Evolutionary conservation across 2,888 invertebrate genomes (phyloP).

Genomic region (Scaptomyza reducta): DNA sequence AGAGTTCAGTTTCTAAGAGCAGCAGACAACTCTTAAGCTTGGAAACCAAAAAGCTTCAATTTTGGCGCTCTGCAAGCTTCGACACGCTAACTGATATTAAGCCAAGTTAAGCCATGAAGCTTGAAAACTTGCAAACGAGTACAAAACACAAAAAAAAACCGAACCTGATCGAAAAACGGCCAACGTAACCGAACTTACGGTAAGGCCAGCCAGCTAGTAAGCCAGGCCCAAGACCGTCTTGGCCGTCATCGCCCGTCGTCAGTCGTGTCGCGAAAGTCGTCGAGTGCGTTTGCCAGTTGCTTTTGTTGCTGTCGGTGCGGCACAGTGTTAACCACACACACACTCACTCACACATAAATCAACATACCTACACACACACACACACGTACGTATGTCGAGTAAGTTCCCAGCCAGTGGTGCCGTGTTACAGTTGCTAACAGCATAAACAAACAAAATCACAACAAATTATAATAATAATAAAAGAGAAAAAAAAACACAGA

Average conservation of each 20-base stretch:
- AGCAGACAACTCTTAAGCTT: constrained; percentile 29
- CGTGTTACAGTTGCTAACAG: constrained; percentile 54
- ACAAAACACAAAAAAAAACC: constrained; percentile 37
- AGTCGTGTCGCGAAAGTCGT: constrained; percentile 85
- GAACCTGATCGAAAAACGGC: constrained; percentile 51
- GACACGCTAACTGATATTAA: constrained; percentile 65
- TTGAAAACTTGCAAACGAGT: constrained; percentile 42
- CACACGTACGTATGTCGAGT: constrained; percentile 22
- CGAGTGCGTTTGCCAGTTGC: constrained; percentile 82
- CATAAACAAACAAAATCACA: constrained; percentile 53
- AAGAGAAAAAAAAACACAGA: constrained; percentile 31
- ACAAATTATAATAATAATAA: constrained; percentile 17
- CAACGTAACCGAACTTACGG: constrained; percentile 81
- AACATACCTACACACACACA: constrained; percentile 16
- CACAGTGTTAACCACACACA: constrained; percentile 38
- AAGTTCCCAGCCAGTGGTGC: constrained; percentile 36
- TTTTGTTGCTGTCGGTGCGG: constrained; percentile 54
- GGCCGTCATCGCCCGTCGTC: constrained; percentile 63
- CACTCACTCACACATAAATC: constrained; percentile 17
- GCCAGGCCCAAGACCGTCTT: constrained; percentile 57
- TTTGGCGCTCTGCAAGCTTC: constrained; percentile 61
- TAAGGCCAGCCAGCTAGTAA: constrained; percentile 45
- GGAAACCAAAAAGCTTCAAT: constrained; percentile 37
- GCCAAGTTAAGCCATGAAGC: constrained; percentile 77
- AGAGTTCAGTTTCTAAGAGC: constrained; percentile 11